Evolutionary conservation across 2,797 vertebrate species (phyloP), one percentile per base, ranked within the genome.

Genomic region (Arctocebus calabarensis): DNA sequence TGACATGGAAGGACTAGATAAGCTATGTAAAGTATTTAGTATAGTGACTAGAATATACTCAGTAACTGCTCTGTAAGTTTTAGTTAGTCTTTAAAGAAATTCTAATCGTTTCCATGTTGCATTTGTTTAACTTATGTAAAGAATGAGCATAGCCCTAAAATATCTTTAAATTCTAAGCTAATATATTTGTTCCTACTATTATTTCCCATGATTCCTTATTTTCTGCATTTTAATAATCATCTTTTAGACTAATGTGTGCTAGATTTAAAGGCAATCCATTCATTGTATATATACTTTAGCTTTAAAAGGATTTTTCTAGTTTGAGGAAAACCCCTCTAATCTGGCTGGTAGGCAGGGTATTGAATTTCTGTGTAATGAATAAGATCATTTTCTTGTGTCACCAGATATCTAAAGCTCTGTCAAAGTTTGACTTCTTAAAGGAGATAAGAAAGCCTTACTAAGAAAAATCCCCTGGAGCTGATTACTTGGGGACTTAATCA

Each of bases 401-500:
- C n/a, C 37, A 70, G 32, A 48, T 73, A 64, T 43, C 78, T 88
- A 83, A 93, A 84, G 11, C 9, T 94, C 17, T 73, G 40, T 71
- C 43, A 91, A 68, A 91, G 37, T 88, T 57, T 93, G 25, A 55
- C 45, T 78, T 78, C 34, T 94, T 95, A 81, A 92, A 81, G 84
- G 45, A 2, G 23, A 5, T 64, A 75, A 77, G 52, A 89, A 88
- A 95, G n/a, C 27, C 40, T 23, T 59, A 40, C 12, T 92, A 64
- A 86, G 55, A 68, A 64, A 86, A 45, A 62, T 84, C 64, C 9
- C 75, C 10, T 81, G 7, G 14, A 75, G n/a, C 64, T 94, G 66
- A 84, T 96, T 70, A 62, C 10, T 75, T 96, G 71, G 27, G 93
- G 83, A 88, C 22, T 96, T 34, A 92, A 82, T 34, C 79, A 85